Evolutionary conservation across 1,140 invertebrate species (phyloP), one percentile per base, ranked within the genome.

Genomic region (Conopomorpha cramerella): DNA sequence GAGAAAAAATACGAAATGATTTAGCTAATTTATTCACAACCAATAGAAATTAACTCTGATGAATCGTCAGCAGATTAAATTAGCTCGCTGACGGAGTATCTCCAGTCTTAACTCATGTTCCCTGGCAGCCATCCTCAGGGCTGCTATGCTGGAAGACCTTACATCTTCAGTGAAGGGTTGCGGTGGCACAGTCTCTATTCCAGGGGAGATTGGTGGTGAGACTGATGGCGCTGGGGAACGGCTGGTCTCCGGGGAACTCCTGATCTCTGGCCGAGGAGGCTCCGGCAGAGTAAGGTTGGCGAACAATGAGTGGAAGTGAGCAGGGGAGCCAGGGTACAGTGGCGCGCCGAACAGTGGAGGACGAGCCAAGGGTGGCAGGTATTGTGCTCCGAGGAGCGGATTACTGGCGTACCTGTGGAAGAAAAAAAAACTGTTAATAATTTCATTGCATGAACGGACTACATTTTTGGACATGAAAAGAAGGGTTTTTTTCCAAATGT

Each of bases 51-150:
- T n/a, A n/a, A n/a, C n/a, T n/a, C n/a, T n/a, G n/a, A n/a, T n/a
- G n/a, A n/a, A n/a, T 34, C 26, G 45, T 68, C 43, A 67, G 51
- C 67, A 76, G 25, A 76, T 76, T 28, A 76, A 49, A 49, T 76
- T 64, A 16, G 70, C 59, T 41, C 71, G 88, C 56, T 93, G 91
- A 26, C 90, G 77, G 36, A 92, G 55, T 79, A 93, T 82, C 62
- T 93, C 91, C 45, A 94, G 68, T 53, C 90, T 85, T n/a, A 95
- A 77, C 61, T 95, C 92, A 61, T 97, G 94, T 63, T 97, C 93
- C 3, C 94, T 80, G 0, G 95, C 95, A 49, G 95, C 94, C 2
- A 95, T 70, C 36, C 95, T 76, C n/a, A 98, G 79, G 0, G 92
- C 90, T 0, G 92, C 93, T 37, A 97, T 96, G 51, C 92, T 95